phyloP scores from a whole-genome alignment of 2,888 invertebrate species.

The Cosmorhoe ocellata region DNA sequence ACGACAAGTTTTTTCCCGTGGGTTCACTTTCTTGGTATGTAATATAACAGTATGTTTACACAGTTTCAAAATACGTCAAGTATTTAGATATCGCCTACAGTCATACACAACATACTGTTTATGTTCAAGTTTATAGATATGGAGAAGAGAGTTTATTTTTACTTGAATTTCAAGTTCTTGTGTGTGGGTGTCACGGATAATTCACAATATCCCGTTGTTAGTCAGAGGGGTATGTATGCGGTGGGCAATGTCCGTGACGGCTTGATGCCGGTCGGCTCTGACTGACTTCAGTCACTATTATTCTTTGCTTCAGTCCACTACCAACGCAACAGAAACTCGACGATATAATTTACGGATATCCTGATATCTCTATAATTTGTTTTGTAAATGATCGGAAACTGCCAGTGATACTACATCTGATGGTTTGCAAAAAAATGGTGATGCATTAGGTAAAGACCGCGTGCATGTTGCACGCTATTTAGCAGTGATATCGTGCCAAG shows the following conservation, averaged over 20 bases:
- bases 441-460: too few relatives aligned
- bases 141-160: conserved; percentile 16
- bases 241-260: conserved; percentile 62
- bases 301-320: conserved; percentile 12
- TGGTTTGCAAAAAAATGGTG: not conserved
- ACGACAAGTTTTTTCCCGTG: not conserved
- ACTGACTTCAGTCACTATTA: conserved; percentile 43
- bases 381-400: not conserved
- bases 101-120: not conserved
- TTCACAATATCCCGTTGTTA: conserved; percentile 75
- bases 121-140: not conserved
- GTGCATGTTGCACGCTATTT: not conserved
- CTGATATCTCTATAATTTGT: conserved; percentile 9
- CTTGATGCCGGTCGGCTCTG: conserved; percentile 43
- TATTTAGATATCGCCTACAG: not conserved
- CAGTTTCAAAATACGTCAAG: too few relatives aligned
- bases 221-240: conserved; percentile 56
- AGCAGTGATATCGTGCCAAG: not conserved
- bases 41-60: not conserved
- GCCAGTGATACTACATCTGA: not conserved
- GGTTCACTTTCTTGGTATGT: not conserved
- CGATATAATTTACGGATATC: conserved; percentile 18
- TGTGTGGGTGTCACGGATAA: conserved; percentile 70
- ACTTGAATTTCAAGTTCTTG: conserved; percentile 21
- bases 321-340: not conserved